Evolutionary conservation across 2,888 invertebrate species (phyloP).

Genomic region (Ormyrus labotus): DNA sequence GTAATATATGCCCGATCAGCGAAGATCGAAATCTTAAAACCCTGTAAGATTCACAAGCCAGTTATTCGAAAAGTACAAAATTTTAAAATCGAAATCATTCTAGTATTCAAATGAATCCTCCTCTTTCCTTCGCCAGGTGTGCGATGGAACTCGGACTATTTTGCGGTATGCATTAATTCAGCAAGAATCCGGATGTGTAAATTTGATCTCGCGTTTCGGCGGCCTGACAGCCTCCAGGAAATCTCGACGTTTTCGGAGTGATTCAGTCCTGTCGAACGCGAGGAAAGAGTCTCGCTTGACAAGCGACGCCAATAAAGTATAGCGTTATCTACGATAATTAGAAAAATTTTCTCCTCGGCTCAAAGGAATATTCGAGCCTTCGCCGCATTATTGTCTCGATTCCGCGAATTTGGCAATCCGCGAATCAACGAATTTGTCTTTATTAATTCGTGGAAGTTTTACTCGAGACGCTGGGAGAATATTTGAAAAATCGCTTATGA

Average conservation of each 20-base stretch:
- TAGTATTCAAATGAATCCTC: too few relatives aligned
- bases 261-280: constrained; percentile 25
- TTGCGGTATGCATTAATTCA: neutral
- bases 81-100: too few relatives aligned
- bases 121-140: too few relatives aligned
- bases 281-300: neutral
- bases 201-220: constrained; percentile 26
- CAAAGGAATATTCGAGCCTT: constrained; percentile 25
- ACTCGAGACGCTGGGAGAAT: too few relatives aligned
- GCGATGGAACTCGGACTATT: neutral
- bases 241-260: constrained; percentile 17
- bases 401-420: constrained; percentile 14
- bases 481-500: neutral
- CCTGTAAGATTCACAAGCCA: too few relatives aligned
- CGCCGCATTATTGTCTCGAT: constrained; percentile 17
- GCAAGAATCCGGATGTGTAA: constrained; percentile 54
- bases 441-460: too few relatives aligned
- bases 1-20: too few relatives aligned
- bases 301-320: constrained; percentile 40
- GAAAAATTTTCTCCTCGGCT: constrained; percentile 34
- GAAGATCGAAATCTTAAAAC: too few relatives aligned
- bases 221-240: constrained; percentile 13
- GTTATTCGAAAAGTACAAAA: too few relatives aligned
- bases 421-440: too few relatives aligned
- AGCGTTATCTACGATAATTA: constrained; percentile 52